phyloP scores from a whole-genome alignment of 2,113 vertebrate genomes.

The Mystacornis crossleyi region DNA sequence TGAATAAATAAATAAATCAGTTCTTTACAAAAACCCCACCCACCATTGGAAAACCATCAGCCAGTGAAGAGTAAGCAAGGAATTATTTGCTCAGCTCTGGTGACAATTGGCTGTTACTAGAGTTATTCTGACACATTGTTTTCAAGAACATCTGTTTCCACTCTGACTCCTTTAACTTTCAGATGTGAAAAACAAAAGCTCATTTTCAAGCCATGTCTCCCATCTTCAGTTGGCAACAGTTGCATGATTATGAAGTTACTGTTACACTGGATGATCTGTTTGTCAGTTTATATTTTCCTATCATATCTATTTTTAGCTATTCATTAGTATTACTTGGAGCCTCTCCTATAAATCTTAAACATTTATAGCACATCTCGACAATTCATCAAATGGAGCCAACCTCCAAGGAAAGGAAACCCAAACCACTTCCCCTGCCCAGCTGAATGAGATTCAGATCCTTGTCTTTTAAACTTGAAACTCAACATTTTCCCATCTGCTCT shows the following conservation, averaged over 20 bases:
- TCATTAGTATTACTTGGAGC: conserved; percentile 55
- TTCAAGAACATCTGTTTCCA: conserved; percentile 52
- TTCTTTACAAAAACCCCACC: not conserved
- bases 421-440: conserved; percentile 57
- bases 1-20: not conserved
- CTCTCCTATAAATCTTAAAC: conserved; percentile 52
- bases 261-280: conserved; percentile 44
- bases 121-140: conserved; percentile 50
- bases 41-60: not conserved
- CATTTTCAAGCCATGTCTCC: conserved; percentile 52
- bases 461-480: conserved; percentile 61
- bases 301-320: conserved; percentile 66
- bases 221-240: conserved; percentile 49
- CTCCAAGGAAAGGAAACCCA: conserved; percentile 58
- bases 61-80: not conserved
- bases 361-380: conserved; percentile 60
- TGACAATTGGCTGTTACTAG: not conserved
- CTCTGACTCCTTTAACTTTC: conserved; percentile 51
- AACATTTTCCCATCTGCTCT: conserved; percentile 68
- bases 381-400: conserved; percentile 59
- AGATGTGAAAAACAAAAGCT: conserved; percentile 67
- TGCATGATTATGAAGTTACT: conserved; percentile 44
- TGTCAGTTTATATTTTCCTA: conserved; percentile 56
- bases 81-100: conserved; percentile 38
- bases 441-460: conserved; percentile 54